phyloP scores from a whole-genome alignment of 2,113 vertebrate genomes.

The Lagopus muta region DNA sequence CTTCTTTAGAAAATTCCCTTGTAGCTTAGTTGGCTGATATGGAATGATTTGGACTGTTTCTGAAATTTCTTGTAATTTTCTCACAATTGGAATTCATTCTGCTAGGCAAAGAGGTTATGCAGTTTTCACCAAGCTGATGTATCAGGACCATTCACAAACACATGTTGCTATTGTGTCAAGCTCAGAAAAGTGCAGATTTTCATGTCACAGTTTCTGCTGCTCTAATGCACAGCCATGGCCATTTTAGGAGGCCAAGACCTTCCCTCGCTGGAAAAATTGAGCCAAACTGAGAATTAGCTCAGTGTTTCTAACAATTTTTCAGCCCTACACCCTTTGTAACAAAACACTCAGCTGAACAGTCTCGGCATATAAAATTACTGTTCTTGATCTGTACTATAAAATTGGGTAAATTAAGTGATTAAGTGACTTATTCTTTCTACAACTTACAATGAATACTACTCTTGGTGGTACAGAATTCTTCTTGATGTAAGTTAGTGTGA shows the following conservation, averaged over 20 bases:
- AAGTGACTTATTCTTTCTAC: neutral
- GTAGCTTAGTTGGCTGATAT: neutral
- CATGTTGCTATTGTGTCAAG: neutral
- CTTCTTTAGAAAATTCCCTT: neutral
- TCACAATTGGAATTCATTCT: neutral
- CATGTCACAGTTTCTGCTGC: neutral
- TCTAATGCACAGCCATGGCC: neutral
- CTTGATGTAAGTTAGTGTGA: neutral
- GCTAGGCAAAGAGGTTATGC: neutral
- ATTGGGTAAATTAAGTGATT: neutral
- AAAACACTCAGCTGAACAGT: neutral
- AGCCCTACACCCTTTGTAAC: neutral
- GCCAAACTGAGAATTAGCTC: slow-evolving; percentile 2
- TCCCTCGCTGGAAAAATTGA: neutral
- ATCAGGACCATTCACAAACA: neutral
- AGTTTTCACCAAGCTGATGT: neutral
- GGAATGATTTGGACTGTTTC: neutral
- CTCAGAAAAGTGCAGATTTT: neutral
- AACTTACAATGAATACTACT: neutral
- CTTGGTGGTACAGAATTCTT: neutral
- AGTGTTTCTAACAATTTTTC: slow-evolving; percentile 52
- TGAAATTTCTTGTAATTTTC: neutral
- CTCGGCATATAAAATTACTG: neutral
- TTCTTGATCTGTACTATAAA: neutral
- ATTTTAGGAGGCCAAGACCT: neutral